Percentiles rank a stretch among this genome's conserved stretches.
phyloP scores from a whole-genome alignment of 2,888 invertebrate genomes.

The Drymonia ruficornis region DNA sequence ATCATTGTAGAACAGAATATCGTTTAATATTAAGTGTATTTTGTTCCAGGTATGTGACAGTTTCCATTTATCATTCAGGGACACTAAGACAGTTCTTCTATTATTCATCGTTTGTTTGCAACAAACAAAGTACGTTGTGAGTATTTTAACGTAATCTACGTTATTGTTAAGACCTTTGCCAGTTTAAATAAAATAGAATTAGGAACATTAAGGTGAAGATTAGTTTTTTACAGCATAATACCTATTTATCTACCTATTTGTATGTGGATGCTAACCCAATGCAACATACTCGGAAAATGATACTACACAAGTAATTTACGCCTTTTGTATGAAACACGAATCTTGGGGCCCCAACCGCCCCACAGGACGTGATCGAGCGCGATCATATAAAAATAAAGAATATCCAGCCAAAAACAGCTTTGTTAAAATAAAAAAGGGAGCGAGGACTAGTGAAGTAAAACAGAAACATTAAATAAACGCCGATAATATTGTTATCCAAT shows the following conservation, averaged over 20 bases:
- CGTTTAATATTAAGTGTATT: slow-evolving; percentile 20
- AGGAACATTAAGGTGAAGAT: too few species aligned
- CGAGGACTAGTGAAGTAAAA: neutral
- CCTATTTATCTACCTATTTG: too few species aligned
- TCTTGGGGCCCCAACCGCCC: neutral
- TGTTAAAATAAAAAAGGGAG: neutral
- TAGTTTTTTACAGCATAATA: too few species aligned
- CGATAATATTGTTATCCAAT: neutral
- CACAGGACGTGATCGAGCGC: too few species aligned
- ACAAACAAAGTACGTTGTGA: neutral
- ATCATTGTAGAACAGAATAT: slow-evolving; percentile 14
- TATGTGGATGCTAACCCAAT: too few species aligned
- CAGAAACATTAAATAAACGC: neutral
- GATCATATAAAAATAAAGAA: too few species aligned
- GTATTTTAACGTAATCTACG: slow-evolving; percentile 1
- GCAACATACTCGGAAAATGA: too few species aligned
- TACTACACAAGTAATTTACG: too few species aligned
- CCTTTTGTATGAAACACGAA: too few species aligned
- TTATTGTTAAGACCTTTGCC: neutral
- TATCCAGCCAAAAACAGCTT: neutral
- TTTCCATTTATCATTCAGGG: slow-evolving; percentile 19
- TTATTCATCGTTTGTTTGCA: slow-evolving; percentile 3
- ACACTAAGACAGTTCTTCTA: slow-evolving; percentile 4
- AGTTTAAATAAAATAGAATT: too few species aligned
- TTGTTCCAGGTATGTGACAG: slow-evolving; percentile 46